phyloP scores from a whole-genome alignment of 2,888 invertebrate genomes.

The Periphyllus acericola region DNA sequence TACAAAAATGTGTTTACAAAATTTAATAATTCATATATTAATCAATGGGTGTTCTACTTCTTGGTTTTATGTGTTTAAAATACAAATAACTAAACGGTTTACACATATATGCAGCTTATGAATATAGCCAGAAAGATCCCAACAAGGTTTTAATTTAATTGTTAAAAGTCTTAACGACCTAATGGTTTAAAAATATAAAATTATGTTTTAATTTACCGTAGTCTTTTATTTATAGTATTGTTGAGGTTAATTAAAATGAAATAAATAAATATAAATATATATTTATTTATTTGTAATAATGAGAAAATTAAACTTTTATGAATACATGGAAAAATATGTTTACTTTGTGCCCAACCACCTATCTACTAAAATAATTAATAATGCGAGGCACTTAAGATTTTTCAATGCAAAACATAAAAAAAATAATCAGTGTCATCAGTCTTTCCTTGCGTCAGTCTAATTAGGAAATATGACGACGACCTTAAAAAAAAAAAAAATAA shows the following conservation, averaged over 20 bases:
- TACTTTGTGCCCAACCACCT: slow-evolving; percentile 40
- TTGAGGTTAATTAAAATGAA: slow-evolving; percentile 26
- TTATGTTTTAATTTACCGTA: slow-evolving; percentile 20
- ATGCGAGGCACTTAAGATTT: slow-evolving; percentile 50
- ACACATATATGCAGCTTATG: slow-evolving; percentile 5
- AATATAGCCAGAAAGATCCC: neutral
- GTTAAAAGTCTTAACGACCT: neutral
- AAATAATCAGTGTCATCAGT: slow-evolving; percentile 55
- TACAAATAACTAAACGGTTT: neutral
- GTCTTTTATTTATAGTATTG: slow-evolving; percentile 36
- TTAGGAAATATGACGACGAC: slow-evolving; percentile 60
- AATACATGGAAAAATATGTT: slow-evolving; percentile 52
- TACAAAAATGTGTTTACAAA: slow-evolving; percentile 12
- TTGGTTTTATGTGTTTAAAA: slow-evolving; percentile 22
- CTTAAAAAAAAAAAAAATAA: slow-evolving; percentile 34
- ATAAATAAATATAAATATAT: neutral
- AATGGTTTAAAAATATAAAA: slow-evolving; percentile 10
- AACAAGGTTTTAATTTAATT: neutral
- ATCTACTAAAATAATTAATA: slow-evolving; percentile 47
- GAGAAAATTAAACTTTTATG: slow-evolving; percentile 38
- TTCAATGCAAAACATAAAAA: slow-evolving; percentile 52
- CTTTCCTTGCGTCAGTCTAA: slow-evolving; percentile 61
- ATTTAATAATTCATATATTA: slow-evolving; percentile 27
- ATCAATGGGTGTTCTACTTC: slow-evolving; percentile 21
- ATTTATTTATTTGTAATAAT: slow-evolving; percentile 30